These are phyloP conservation scores for Reinhardtius hippoglossoides DNA, from an alignment of 2,113 vertebrate genomes.

Conservation along the genomic window DNA sequence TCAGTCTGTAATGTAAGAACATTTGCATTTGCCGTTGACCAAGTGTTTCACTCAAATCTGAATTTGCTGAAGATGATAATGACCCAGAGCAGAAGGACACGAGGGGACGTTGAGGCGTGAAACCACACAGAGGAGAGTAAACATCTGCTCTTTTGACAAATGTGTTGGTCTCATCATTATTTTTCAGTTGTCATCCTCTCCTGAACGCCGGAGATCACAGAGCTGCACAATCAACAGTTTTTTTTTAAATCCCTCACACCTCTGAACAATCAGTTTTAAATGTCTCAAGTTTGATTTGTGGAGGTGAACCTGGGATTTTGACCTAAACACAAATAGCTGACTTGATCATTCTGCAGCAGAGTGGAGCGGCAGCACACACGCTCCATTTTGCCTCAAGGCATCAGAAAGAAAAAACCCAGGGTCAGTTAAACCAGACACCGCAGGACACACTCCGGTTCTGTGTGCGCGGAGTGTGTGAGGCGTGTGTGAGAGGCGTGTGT, in stretches of 20 bases:
- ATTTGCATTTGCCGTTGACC: slow-evolving; percentile 5
- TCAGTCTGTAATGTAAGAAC: slow-evolving; percentile 13
- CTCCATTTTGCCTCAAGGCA: neutral
- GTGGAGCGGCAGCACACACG: no score
- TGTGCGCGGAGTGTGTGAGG: no score
- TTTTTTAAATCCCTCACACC: neutral
- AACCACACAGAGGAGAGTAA: neutral
- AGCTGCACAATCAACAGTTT: neutral
- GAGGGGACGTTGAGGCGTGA: neutral
- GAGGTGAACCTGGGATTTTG: no score
- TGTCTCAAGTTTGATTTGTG: neutral
- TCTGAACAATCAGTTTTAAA: no score
- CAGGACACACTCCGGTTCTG: neutral
- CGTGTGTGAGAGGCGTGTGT: neutral
- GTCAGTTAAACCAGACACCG: neutral
- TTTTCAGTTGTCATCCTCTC: no score
- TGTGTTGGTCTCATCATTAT: slow-evolving; percentile 23
- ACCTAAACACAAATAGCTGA: no score
- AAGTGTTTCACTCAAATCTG: slow-evolving; percentile 7
- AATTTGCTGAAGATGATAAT: neutral
- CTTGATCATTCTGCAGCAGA: no score
- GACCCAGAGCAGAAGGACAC: neutral
- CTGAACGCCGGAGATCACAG: neutral
- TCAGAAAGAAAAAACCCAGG: neutral
- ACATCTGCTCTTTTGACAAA: slow-evolving; percentile 27